Base-by-base conservation (phyloP, 2,797 vertebrate species). In the Sebastiscus tertius region DNA sequence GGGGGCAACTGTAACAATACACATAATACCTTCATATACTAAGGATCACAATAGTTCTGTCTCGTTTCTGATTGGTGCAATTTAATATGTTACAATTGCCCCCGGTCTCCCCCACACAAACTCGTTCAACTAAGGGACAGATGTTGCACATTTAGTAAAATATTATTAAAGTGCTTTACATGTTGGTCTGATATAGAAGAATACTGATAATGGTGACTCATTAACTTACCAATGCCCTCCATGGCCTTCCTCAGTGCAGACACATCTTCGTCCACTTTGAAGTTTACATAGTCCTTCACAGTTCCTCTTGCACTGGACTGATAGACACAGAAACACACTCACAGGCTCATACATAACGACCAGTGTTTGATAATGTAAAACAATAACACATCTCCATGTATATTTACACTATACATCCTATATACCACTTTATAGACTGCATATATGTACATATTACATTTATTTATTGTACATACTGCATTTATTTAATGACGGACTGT, bases 191-290 rank as follows among this genome's bases (percentile, higher is more conserved):
- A 64, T 71, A 26, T 5, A 27, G 27, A 59, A 55, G 6, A 11
- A 11, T n/a, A n/a, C 11, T 22, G 8, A 59, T 63, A 60, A 39
- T 1, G 6, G n/a, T 52, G 29, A 61, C 2, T 71, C 1, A 54
- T 63, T 13, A 39, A 14, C 94, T 82, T 90, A 98, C 97, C 97
- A 5, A 97, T 11, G 72, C 97, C 97, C 79, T 94, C 94, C 1
- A 98, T 96, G 46, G 97, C 97, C 58, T 96, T 96, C 65, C 83
- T 94, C 14, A 98, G 73, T 1, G 92, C 94, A 71, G 96, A 86
- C 10, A 96, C 97, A 81, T 98, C 97, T 31, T 92, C 95, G 0
- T 94, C 91, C 8, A 94, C 90, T 79, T 95, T 97, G 77, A 97
- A 97, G 46, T 94, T 93, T 0, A 93, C 24, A 10, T 90, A 95